Conservation (phyloP, 2,888 invertebrate species). For the Calameuta filiformis region DNA sequence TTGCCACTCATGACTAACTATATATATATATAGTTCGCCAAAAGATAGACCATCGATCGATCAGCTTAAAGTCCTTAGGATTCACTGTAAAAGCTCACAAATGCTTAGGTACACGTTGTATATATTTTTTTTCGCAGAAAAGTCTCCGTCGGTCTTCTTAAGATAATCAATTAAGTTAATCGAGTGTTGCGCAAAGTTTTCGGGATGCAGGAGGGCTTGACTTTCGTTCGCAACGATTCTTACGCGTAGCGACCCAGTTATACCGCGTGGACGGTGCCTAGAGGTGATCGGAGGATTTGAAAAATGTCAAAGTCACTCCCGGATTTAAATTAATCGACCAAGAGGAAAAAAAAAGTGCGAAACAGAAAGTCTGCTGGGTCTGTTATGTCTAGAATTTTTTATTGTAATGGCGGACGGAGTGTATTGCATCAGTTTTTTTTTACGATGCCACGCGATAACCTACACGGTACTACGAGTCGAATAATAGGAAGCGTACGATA, state of each 20-base stretch:
- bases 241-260: background rate
- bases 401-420: background rate
- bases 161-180: background rate
- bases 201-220: background rate
- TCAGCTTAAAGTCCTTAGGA: background rate
- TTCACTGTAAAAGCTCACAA: background rate
- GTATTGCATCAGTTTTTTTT: background rate
- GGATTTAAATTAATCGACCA: background rate
- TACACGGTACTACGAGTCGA: background rate
- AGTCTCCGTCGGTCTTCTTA: background rate
- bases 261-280: background rate
- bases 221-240: background rate
- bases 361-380: background rate
- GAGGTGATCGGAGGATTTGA: background rate
- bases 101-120: background rate
- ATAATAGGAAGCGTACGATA: background rate
- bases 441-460: background rate
- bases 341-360: background rate
- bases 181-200: background rate
- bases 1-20: background rate
- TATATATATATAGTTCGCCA: background rate
- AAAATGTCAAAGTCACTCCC: background rate
- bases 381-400: background rate
- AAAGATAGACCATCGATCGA: background rate
- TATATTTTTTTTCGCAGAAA: background rate